phyloP scores from a whole-genome alignment of 2,113 vertebrate species.

The Bubalus kerabau region DNA sequence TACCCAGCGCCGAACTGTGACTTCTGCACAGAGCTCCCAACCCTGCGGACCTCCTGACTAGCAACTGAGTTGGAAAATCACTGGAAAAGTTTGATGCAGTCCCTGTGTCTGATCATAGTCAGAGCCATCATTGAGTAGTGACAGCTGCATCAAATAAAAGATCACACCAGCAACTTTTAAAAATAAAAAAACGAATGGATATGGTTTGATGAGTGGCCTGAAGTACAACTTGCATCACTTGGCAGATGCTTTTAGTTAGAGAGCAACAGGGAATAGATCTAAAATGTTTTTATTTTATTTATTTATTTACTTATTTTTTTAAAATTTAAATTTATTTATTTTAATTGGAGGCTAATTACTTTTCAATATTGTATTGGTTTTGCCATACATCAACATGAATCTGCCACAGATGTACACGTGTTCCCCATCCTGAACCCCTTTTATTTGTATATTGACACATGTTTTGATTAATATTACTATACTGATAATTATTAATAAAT shows the following conservation, averaged over 20 bases:
- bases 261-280: neutral
- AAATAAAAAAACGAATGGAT: neutral
- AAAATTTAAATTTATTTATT: no score
- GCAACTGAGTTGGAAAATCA: neutral
- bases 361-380: no score
- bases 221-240: neutral
- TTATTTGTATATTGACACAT: neutral
- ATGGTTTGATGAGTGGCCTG: neutral
- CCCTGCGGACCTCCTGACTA: neutral
- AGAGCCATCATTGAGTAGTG: neutral
- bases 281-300: neutral
- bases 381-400: no score
- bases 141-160: constrained; percentile 1
- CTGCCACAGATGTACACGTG: no score
- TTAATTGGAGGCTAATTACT: no score
- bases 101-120: neutral
- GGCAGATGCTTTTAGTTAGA: neutral
- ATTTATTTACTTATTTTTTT: no score
- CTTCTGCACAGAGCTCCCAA: neutral
- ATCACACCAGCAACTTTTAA: neutral
- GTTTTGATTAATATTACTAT: neutral
- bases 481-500: neutral
- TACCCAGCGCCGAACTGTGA: no score
- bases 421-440: no score
- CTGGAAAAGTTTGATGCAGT: neutral